Percentiles rank a stretch among this genome's conserved stretches.
These are phyloP conservation scores for Cyclophora albipunctata DNA, from an alignment of 2,888 invertebrate genomes.

Conservation along the genomic window DNA sequence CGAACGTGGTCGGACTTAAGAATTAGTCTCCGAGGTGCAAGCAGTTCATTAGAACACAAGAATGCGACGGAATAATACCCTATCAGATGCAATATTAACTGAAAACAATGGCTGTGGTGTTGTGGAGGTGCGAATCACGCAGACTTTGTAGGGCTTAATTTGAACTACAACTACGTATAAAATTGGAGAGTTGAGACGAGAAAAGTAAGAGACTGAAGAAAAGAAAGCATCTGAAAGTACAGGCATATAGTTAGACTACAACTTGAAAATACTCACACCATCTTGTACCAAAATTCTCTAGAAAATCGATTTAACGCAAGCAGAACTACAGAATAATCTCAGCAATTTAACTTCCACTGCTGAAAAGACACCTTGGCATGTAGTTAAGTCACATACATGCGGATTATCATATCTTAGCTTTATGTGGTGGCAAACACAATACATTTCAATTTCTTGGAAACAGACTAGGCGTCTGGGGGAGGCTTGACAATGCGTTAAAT, in stretches of 20 bases:
- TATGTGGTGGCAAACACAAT: constrained; percentile 12
- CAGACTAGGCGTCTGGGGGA: constrained; percentile 22
- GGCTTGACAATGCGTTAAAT: constrained; percentile 52
- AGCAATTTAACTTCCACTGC: no score
- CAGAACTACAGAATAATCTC: no score
- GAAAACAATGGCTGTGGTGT: constrained; percentile 2
- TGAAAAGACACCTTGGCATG: no score
- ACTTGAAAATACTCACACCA: no score
- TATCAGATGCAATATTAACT: constrained; percentile 13
- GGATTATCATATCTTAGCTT: background rate
- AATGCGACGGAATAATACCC: constrained; percentile 21
- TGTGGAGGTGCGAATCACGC: background rate
- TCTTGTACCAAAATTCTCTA: no score
- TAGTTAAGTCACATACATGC: no score
- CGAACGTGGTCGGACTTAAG: constrained; percentile 58
- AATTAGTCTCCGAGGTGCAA: constrained; percentile 54
- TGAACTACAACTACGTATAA: background rate
- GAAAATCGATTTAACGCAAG: no score
- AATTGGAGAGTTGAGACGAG: background rate
- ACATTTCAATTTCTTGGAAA: constrained; percentile 45
- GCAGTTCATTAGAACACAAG: constrained; percentile 55
- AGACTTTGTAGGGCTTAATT: background rate
- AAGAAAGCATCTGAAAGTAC: no score
- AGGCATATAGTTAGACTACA: no score
- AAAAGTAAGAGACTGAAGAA: no score